phyloP scores from a whole-genome alignment of 2,113 vertebrate genomes.

The Indri indri region DNA sequence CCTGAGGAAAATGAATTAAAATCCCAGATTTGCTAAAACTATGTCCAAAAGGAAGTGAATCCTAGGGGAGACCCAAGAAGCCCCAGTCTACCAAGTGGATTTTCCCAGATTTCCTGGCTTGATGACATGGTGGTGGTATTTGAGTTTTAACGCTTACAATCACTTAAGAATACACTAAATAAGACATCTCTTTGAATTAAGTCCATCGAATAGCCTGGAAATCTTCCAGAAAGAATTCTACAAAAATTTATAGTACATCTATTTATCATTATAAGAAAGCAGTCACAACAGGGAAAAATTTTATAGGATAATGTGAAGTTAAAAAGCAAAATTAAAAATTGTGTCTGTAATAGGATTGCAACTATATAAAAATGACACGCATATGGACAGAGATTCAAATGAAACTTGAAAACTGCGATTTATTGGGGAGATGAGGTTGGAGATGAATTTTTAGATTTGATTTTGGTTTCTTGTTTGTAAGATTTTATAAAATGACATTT shows the following conservation, averaged over 20 bases:
- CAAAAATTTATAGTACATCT: neutral
- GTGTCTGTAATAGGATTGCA: neutral
- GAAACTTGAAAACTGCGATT: neutral
- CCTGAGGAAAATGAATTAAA: neutral
- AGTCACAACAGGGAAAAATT: neutral
- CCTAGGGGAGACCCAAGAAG: neutral
- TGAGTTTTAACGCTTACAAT: neutral
- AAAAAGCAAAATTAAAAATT: neutral
- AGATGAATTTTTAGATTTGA: neutral
- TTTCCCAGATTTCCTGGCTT: neutral
- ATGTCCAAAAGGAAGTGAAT: neutral
- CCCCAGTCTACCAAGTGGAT: neutral
- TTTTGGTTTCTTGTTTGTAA: neutral
- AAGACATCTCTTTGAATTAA: neutral
- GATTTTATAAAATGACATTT: conserved; percentile 18
- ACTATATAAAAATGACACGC: neutral
- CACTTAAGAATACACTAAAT: neutral
- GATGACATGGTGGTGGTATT: neutral
- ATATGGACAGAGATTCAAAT: neutral
- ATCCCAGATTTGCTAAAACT: neutral
- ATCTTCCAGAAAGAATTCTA: neutral
- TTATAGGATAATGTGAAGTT: neutral
- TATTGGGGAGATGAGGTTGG: neutral
- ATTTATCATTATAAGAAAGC: neutral
- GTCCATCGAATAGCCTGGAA: neutral